These are phyloP conservation scores for Coturnix japonica DNA, from an alignment of 2,113 vertebrate species.

Conservation along the genomic window DNA sequence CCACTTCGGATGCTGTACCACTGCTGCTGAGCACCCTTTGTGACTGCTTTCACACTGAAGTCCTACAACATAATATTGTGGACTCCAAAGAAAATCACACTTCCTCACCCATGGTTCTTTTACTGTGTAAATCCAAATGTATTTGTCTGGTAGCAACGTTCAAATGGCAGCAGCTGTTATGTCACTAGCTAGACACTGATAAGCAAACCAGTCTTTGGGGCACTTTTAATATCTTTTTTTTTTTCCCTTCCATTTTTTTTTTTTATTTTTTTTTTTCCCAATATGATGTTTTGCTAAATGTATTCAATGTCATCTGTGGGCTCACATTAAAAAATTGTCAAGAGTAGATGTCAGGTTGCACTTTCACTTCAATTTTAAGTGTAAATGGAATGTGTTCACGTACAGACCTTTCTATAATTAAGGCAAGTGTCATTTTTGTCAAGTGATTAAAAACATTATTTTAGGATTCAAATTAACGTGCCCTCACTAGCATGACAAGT, in stretches of 20 bases:
- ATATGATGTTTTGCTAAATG: background rate
- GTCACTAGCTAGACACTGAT: background rate
- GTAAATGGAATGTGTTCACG: conserved; percentile 1
- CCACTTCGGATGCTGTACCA: accelerated
- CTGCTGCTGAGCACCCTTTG: background rate
- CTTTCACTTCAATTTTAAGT: conserved; percentile 52
- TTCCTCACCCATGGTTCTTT: background rate
- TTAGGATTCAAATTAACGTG: conserved; percentile 53
- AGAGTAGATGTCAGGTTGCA: conserved; percentile 27
- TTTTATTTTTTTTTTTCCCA: background rate
- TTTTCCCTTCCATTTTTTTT: background rate
- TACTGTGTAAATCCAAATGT: background rate
- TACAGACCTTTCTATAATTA: conserved; percentile 49
- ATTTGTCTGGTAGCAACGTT: background rate
- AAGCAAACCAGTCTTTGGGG: background rate
- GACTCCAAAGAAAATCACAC: background rate
- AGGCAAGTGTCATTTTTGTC: conserved; percentile 51
- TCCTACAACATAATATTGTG: background rate
- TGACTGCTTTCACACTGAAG: background rate
- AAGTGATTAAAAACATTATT: conserved; percentile 60
- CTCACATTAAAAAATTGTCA: background rate
- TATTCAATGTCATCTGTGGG: background rate
- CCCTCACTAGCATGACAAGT: conserved; percentile 45
- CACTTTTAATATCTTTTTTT: background rate
- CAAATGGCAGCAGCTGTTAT: background rate